Percentiles rank a stretch among this genome's conserved stretches.
phyloP scores from a whole-genome alignment of 2,888 invertebrate species.

The Chrysolina americana region DNA sequence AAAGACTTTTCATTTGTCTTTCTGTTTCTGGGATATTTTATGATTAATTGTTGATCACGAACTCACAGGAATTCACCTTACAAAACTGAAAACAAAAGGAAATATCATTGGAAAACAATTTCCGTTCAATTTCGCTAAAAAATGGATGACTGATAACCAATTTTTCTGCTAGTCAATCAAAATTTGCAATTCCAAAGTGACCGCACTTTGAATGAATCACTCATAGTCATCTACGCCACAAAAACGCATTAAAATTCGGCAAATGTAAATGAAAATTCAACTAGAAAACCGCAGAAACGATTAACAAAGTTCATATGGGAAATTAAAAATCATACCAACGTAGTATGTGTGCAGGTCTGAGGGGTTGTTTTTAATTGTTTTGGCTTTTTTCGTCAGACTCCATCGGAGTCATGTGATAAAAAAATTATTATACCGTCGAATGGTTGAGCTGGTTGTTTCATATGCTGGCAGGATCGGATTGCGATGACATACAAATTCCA shows the following conservation, averaged over 20 bases:
- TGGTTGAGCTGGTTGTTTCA: constrained; percentile 9
- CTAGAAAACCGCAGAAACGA: constrained; percentile 63
- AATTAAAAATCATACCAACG: constrained; percentile 52
- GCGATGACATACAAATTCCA: too few relatives aligned
- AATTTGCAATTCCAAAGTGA: constrained; percentile 61
- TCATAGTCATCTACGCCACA: constrained; percentile 63
- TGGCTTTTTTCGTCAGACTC: constrained; percentile 34
- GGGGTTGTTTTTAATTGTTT: constrained; percentile 41
- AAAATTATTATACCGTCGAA: constrained; percentile 44
- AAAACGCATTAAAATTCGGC: constrained; percentile 66
- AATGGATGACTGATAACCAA: constrained; percentile 36
- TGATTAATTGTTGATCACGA: too few relatives aligned
- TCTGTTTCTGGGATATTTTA: too few relatives aligned
- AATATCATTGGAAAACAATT: constrained; percentile 36
- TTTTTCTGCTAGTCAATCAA: constrained; percentile 59
- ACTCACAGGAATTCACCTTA: not conserved
- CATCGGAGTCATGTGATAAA: constrained; percentile 44
- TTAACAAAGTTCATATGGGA: constrained; percentile 57
- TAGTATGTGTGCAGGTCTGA: constrained; percentile 35
- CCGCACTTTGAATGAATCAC: constrained; percentile 65
- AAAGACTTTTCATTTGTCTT: too few relatives aligned
- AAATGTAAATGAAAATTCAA: constrained; percentile 66
- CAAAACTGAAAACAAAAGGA: not conserved
- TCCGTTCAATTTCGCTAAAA: constrained; percentile 40
- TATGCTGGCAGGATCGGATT: not conserved